A percentile compares a stretch with the other conserved stretches of the same genome.
Conservation (phyloP, 2,888 invertebrate species). For the Mechanitis mazaeus region DNA sequence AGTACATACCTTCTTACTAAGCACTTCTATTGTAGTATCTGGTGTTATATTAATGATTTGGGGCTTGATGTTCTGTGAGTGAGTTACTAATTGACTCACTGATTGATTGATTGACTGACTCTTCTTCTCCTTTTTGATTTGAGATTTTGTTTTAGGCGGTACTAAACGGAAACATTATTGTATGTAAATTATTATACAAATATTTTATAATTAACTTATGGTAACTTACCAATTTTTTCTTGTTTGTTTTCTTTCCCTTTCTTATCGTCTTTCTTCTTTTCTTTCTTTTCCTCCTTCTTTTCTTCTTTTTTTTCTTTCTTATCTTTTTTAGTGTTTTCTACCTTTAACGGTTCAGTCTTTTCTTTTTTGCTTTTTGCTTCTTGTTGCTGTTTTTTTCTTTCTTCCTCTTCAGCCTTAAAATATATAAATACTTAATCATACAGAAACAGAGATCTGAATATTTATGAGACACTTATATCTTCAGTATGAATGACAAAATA, state of each 20-base stretch:
- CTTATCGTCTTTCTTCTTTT: constrained; percentile 34
- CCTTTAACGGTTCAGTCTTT: constrained; percentile 37
- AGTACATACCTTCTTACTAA: constrained; percentile 45
- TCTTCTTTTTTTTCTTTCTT: constrained; percentile 35
- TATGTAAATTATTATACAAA: neutral
- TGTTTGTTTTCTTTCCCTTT: constrained; percentile 48
- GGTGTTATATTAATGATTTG: constrained; percentile 52
- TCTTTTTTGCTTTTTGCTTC: constrained; percentile 35
- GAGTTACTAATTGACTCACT: neutral
- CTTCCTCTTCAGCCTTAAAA: constrained; percentile 34
- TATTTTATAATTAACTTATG: neutral
- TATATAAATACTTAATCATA: neutral
- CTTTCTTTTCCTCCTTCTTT: constrained; percentile 46
- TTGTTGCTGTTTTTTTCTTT: constrained; percentile 29
- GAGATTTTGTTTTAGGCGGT: constrained; percentile 25
- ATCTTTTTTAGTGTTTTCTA: constrained; percentile 37
- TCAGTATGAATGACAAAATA: too few relatives aligned
- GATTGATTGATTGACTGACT: constrained; percentile 26
- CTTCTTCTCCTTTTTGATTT: constrained; percentile 41
- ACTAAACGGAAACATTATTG: constrained; percentile 3
- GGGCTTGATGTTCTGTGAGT: constrained; percentile 28
- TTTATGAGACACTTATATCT: too few relatives aligned
- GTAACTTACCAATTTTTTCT: constrained; percentile 51
- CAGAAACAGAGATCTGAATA: neutral
- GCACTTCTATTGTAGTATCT: constrained; percentile 59